phyloP scores from a whole-genome alignment of 1,140 invertebrate genomes.

The Aphelenchoides fujianensis region DNA sequence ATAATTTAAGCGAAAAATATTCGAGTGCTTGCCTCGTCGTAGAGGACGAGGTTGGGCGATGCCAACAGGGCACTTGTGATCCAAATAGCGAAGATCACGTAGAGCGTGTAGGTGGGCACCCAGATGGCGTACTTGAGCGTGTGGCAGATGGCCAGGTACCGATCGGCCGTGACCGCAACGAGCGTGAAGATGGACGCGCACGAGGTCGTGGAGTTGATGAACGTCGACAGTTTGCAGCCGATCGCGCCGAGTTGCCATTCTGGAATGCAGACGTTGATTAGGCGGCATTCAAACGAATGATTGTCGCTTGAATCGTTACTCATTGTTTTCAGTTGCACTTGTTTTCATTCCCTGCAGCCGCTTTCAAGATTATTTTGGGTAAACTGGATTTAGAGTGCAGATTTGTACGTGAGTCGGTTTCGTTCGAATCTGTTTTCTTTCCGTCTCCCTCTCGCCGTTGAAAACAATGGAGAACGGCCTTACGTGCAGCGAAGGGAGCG shows the following conservation, averaged over 20 bases:
- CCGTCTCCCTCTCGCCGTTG: too few relatives aligned
- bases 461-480: too few relatives aligned
- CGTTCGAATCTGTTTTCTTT: too few relatives aligned
- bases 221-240: conserved; percentile 59
- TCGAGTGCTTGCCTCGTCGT: conserved; percentile 41
- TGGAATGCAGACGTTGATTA: too few relatives aligned
- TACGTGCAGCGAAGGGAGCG: too few relatives aligned
- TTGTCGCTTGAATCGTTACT: too few relatives aligned
- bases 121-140: conserved; percentile 50
- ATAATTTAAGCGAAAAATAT: background rate
- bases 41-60: conserved; percentile 48
- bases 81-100: conserved; percentile 55
- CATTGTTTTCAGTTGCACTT: too few relatives aligned
- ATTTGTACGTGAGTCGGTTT: too few relatives aligned
- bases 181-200: conserved; percentile 60
- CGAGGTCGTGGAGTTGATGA: conserved; percentile 58
- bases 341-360: too few relatives aligned
- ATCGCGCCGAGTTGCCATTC: conserved; percentile 58
- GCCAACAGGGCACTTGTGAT: conserved; percentile 48
- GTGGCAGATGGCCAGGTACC: conserved; percentile 59
- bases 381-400: too few relatives aligned
- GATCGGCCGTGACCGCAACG: conserved; percentile 52
- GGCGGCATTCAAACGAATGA: too few relatives aligned
- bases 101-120: conserved; percentile 46
- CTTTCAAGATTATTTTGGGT: too few relatives aligned